Evolutionary conservation across 2,888 invertebrate species (phyloP).

Genomic region (Lepas anatifera): DNA sequence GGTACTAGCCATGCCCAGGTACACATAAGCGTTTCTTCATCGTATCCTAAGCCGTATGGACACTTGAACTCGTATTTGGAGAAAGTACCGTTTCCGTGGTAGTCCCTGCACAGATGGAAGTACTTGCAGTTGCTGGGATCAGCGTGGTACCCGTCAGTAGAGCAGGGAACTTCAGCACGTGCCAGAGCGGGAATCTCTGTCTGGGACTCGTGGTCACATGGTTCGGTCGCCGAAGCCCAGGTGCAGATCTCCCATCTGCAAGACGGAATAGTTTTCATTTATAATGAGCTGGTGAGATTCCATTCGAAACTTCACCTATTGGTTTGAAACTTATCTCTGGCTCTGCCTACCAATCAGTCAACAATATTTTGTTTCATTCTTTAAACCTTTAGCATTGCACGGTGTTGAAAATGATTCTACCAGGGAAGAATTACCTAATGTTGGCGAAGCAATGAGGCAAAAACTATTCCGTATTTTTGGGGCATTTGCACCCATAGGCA

Average conservation of each 20-base stretch:
- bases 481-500: no score
- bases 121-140: constrained; percentile 70
- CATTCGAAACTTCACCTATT: no score
- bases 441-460: no score
- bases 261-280: no score
- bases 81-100: constrained; percentile 33
- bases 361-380: no score
- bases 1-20: constrained; percentile 71
- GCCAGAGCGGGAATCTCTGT: constrained; percentile 67
- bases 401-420: no score
- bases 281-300: no score
- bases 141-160: constrained; percentile 57
- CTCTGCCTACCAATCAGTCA: no score
- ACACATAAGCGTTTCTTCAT: constrained; percentile 53
- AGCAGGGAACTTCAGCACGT: constrained; percentile 51
- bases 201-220: constrained; percentile 48
- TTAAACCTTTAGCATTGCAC: no score
- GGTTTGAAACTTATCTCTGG: no score
- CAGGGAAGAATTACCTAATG: no score
- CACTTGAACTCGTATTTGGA: constrained; percentile 69
- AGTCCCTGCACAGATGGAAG: constrained; percentile 60
- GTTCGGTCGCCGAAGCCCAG: constrained; percentile 60
- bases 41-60: constrained; percentile 65
- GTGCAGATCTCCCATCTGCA: constrained; percentile 63
- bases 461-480: no score